Evolutionary conservation across 1,140 invertebrate genomes (phyloP), one percentile per base, ranked within the genome.

Genomic region (Drosophila guanche): DNA sequence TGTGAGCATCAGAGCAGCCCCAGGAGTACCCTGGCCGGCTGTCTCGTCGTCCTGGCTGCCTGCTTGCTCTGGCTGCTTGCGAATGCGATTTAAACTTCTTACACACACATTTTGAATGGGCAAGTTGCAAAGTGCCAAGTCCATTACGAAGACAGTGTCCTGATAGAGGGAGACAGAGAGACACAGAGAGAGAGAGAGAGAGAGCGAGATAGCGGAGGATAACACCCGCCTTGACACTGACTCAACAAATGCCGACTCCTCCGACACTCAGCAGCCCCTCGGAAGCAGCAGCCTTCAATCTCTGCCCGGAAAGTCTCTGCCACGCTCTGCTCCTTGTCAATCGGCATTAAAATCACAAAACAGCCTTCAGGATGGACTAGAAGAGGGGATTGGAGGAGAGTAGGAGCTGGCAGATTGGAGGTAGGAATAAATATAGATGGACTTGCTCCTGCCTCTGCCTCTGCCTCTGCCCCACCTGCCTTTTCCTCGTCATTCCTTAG

Each of bases 261-360:
- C 10, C 25, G 29, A 50, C 47, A 57, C 69, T 73, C 61, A 61
- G 65, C 65, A 50, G 52, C 58, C 65, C 33, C 3, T 37, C 33
- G 33, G 10, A 12, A 37, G 33, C 33, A 67, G 66, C 56, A 67
- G 66, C 56, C 51, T 54, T 69, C 60, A 62, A 55, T 58, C 41
- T 58, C 53, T 56, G 61, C 54, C 48, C 54, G 40, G 40, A 47
- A 62, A 55, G 62, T 66, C 67, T 45, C 60, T 20, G 6, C 22
- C 22, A 14, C 7, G 27, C 54, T 40, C 59, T 8, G 33, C 59
- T 62, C 63, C 72, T 68, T 86, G 81, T 76, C 83, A 86, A 86
- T 86, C 74, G 81, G 83, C 83, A 86, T 86, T 86, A 86, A 86
- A 88, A 86, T 86, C 81, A 86, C 80, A 86, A 86, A 88, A 86